Percentiles rank a stretch among this genome's conserved stretches.
Conservation (phyloP, 2,888 invertebrate species). For the Drosophila histrio region DNA sequence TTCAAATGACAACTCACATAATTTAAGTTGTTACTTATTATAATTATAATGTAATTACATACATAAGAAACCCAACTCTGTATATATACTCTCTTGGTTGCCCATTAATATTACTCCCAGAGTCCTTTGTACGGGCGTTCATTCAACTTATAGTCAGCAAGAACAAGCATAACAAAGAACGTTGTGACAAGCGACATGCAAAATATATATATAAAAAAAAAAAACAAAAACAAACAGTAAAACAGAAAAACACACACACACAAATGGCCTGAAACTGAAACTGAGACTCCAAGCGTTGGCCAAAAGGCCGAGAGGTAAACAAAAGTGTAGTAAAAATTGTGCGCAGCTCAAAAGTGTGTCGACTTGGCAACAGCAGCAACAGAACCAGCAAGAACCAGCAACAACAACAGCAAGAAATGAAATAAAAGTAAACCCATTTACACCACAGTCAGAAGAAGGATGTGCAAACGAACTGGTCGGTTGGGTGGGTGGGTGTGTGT, state of each 20-base stretch:
- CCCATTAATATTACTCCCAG: conserved; percentile 52
- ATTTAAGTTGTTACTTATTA: no score
- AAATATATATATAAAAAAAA: conserved; percentile 30
- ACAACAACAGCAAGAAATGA: conserved; percentile 58
- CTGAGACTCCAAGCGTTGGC: conserved; percentile 24
- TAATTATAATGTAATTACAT: neutral
- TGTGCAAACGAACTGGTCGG: conserved; percentile 23
- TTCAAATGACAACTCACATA: no score
- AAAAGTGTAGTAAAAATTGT: conserved; percentile 65
- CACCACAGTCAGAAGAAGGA: conserved; percentile 60
- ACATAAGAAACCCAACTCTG: conserved; percentile 29
- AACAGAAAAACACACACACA: conserved; percentile 15
- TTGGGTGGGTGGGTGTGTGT: neutral
- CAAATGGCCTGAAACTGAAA: conserved; percentile 40
- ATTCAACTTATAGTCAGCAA: conserved; percentile 55
- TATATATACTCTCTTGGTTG: conserved; percentile 28
- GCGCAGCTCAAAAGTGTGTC: conserved; percentile 75
- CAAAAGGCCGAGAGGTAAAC: conserved; percentile 51
- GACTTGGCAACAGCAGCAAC: conserved; percentile 59
- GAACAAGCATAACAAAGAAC: conserved; percentile 17
- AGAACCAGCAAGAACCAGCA: conserved; percentile 26
- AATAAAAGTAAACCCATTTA: conserved; percentile 80
- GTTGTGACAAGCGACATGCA: conserved; percentile 55
- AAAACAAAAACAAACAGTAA: conserved; percentile 1
- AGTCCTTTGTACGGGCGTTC: conserved; percentile 56